phyloP scores from a whole-genome alignment of 2,113 vertebrate species.

The Sturnus vulgaris region DNA sequence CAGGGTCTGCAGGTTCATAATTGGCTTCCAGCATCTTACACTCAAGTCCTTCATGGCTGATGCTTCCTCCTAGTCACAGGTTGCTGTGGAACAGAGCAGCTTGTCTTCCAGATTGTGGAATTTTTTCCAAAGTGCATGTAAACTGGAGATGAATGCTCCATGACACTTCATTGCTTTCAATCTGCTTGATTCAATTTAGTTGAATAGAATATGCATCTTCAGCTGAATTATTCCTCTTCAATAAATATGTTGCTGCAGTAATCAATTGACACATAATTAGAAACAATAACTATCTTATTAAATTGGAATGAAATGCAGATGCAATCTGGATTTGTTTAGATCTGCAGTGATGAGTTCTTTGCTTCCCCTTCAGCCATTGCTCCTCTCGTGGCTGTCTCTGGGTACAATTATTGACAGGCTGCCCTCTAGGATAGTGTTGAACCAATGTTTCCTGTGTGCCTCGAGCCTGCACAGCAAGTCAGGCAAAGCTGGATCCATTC shows the following conservation, averaged over 20 bases:
- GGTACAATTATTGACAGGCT: not conserved
- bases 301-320: conserved; percentile 31
- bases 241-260: conserved; percentile 35
- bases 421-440: not conserved
- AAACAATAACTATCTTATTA: conserved; percentile 40
- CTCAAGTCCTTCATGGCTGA: not conserved
- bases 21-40: not conserved
- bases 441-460: not conserved
- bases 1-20: not conserved
- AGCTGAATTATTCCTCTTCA: conserved; percentile 41
- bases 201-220: not conserved
- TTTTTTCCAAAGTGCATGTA: not conserved
- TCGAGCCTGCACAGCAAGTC: not conserved
- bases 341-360: not conserved
- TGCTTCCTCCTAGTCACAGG: not conserved
- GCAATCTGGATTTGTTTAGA: not conserved
- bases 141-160: not conserved
- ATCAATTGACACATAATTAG: conserved; percentile 35
- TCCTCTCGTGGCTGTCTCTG: not conserved
- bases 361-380: not conserved
- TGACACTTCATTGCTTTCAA: not conserved
- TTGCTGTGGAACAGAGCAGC: not conserved
- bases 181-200: conserved; percentile 9
- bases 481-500: not conserved
- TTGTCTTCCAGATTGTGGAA: not conserved